phyloP scores from a whole-genome alignment of 2,888 invertebrate genomes.

The Caenorhabditis imperialis region DNA sequence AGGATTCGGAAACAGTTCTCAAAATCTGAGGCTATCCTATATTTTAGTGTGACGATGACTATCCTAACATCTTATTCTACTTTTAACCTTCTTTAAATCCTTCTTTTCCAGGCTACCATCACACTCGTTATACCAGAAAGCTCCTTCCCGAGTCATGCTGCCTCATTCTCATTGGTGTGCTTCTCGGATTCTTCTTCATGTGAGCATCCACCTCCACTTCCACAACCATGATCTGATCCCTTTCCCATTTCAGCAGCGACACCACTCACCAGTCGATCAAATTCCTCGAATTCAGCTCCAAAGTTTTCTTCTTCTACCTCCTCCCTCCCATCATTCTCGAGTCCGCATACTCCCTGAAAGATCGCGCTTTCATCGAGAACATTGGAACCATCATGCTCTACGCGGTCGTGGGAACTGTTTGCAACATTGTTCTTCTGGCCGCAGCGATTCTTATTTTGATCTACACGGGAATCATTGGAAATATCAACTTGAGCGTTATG shows the following conservation, averaged over 20 bases:
- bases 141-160: slow-evolving; percentile 79
- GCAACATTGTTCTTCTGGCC: slow-evolving; percentile 77
- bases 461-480: slow-evolving; percentile 72
- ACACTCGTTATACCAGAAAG: slow-evolving; percentile 61
- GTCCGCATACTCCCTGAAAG: slow-evolving; percentile 81
- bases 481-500: slow-evolving; percentile 61
- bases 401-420: slow-evolving; percentile 81
- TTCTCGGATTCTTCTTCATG: slow-evolving; percentile 80
- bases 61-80: too few species aligned
- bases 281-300: slow-evolving; percentile 79
- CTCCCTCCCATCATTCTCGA: slow-evolving; percentile 82
- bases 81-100: too few species aligned
- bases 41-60: too few species aligned
- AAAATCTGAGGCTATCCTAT: too few species aligned
- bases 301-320: slow-evolving; percentile 81
- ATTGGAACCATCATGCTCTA: slow-evolving; percentile 81
- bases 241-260: slow-evolving; percentile 57
- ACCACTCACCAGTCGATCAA: slow-evolving; percentile 64
- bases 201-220: slow-evolving; percentile 76
- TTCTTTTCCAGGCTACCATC: slow-evolving; percentile 69
- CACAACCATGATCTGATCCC: background rate
- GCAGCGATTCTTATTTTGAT: slow-evolving; percentile 62
- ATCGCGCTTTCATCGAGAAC: slow-evolving; percentile 81
- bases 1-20: too few species aligned
- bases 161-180: slow-evolving; percentile 80